phyloP scores from a whole-genome alignment of 1,140 invertebrate genomes.

The Trinorchestia longiramus region DNA sequence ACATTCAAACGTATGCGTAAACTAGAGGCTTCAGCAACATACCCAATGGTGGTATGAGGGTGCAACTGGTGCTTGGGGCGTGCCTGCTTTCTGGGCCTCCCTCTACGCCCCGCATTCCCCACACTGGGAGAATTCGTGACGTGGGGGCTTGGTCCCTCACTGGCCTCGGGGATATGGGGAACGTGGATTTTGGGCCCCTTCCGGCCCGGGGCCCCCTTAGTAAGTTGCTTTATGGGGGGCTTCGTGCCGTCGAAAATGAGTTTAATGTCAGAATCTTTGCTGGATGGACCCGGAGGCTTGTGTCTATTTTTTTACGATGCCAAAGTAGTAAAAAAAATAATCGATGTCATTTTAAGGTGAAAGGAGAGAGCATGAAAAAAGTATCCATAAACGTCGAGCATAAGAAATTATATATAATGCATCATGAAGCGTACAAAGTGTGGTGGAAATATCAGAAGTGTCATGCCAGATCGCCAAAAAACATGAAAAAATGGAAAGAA shows the following conservation, averaged over 20 bases:
- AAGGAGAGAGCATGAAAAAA: neutral
- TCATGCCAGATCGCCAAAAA: neutral
- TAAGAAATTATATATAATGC: neutral
- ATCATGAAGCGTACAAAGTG: neutral
- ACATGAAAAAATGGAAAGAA: neutral
- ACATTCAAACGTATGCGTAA: neutral
- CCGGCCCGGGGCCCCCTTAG: neutral
- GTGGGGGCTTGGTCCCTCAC: neutral
- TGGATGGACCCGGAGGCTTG: neutral
- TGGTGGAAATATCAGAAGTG: neutral
- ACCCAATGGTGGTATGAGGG: conserved; percentile 51
- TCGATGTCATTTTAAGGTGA: neutral
- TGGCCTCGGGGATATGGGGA: neutral
- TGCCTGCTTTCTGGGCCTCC: conserved; percentile 5
- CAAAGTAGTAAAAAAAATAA: neutral
- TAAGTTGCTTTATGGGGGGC: neutral
- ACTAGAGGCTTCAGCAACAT: neutral
- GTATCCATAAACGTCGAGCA: neutral
- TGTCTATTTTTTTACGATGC: neutral
- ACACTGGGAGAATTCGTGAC: neutral
- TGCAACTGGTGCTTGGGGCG: conserved; percentile 37
- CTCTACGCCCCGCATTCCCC: neutral
- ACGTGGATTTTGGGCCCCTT: neutral
- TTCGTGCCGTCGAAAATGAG: conserved; percentile 23
- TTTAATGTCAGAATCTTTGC: neutral